Evolutionary conservation across 2,888 invertebrate species (phyloP).

Genomic region (Stegana nigrithorax): DNA sequence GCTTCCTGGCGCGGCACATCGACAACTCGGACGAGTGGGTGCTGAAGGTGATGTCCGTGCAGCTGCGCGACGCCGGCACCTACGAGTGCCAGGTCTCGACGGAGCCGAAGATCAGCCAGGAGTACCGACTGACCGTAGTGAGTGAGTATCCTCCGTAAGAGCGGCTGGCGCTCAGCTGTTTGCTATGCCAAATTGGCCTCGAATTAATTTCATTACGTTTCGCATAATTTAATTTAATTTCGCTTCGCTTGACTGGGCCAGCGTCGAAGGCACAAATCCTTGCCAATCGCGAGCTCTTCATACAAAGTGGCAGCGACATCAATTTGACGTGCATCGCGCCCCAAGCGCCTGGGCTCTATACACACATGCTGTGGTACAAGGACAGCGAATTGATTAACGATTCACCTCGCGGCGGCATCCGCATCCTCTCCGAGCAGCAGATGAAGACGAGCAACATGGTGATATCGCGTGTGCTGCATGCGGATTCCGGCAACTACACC

Average conservation of each 20-base stretch:
- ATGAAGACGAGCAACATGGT: conserved; percentile 86
- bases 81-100: conserved; percentile 85
- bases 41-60: conserved; percentile 77
- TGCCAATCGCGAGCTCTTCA: conserved; percentile 86
- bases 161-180: no score
- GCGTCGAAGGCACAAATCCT: conserved; percentile 91
- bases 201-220: no score
- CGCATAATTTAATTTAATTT: no score
- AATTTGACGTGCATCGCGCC: conserved; percentile 90
- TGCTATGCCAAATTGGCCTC: no score
- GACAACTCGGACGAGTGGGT: conserved; percentile 82
- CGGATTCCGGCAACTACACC: conserved; percentile 85
- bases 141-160: conserved; percentile 71
- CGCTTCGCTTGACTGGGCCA: no score
- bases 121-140: conserved; percentile 78
- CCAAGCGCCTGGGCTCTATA: conserved; percentile 76
- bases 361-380: conserved; percentile 88
- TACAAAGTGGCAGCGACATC: conserved; percentile 91
- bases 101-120: conserved; percentile 82
- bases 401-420: conserved; percentile 86
- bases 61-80: conserved; percentile 76
- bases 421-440: conserved; percentile 87
- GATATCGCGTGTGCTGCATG: conserved; percentile 75
- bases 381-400: conserved; percentile 86
- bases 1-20: conserved; percentile 78